These are phyloP conservation scores for Eucidaris tribuloides DNA, from an alignment of 35 echinoderm and acorn worm species.

Conservation along the genomic window DNA sequence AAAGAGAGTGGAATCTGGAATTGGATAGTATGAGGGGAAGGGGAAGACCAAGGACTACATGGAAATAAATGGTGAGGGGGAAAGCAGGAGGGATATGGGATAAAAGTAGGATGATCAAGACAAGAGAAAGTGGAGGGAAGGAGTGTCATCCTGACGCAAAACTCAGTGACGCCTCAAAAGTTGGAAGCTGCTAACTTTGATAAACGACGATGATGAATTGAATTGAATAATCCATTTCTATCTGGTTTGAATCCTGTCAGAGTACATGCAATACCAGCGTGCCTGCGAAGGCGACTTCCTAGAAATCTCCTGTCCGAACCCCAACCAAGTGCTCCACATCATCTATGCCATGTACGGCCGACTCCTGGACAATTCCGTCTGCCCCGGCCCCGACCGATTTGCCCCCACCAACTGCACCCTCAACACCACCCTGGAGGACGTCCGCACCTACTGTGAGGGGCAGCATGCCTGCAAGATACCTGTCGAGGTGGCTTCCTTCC, in stretches of 20 bases:
- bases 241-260: conserved; percentile 11
- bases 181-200: too few species aligned
- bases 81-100: too few species aligned
- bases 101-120: too few species aligned
- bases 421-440: conserved; percentile 18
- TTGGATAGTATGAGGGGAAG: too few species aligned
- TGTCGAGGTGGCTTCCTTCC: conserved; percentile 51
- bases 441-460: conserved; percentile 68
- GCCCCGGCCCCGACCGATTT: conserved; percentile 18
- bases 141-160: too few species aligned
- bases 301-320: conserved; percentile 39
- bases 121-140: too few species aligned
- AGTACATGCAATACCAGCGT: conserved; percentile 55
- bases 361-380: conserved; percentile 64
- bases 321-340: conserved; percentile 53
- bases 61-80: too few species aligned
- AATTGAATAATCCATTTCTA: too few species aligned
- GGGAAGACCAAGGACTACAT: too few species aligned
- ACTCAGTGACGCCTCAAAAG: too few species aligned
- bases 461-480: conserved; percentile 76
- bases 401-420: conserved; percentile 63
- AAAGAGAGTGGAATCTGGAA: too few species aligned
- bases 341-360: conserved; percentile 75
- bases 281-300: conserved; percentile 82
- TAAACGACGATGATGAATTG: too few species aligned